Evolutionary conservation across 2,113 vertebrate species (phyloP).

Genomic region (Cephalopterus ornatus): DNA sequence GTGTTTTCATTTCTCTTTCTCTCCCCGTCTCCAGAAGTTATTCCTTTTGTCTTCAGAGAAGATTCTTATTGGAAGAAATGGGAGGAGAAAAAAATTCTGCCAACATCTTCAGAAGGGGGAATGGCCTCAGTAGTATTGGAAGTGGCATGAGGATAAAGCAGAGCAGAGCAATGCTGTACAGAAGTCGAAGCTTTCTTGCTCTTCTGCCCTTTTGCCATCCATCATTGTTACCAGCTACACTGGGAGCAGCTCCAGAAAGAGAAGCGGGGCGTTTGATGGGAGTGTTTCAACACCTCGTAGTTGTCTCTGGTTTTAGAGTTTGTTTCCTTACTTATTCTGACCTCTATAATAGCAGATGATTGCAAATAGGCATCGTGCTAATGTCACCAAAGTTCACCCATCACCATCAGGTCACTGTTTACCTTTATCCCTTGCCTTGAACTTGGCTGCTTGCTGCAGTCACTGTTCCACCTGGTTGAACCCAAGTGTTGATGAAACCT

Average conservation of each 20-base stretch:
- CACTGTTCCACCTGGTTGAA: neutral
- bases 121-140: neutral
- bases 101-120: neutral
- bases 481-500: neutral
- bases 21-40: neutral
- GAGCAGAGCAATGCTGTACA: neutral
- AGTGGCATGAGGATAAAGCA: neutral
- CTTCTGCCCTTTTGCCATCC: neutral
- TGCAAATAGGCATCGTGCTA: neutral
- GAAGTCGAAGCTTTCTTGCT: neutral
- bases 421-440: neutral
- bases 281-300: neutral
- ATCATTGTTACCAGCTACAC: neutral
- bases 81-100: neutral
- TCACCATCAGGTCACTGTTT: neutral
- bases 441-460: neutral
- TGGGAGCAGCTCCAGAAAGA: neutral
- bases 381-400: neutral
- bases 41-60: neutral
- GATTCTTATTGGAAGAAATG: neutral
- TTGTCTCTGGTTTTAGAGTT: neutral
- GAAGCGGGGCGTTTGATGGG: neutral
- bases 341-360: neutral
- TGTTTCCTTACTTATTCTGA: neutral
- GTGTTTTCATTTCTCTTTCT: neutral